phyloP scores from a whole-genome alignment of 2,888 invertebrate species.

The Anaspis maculata region DNA sequence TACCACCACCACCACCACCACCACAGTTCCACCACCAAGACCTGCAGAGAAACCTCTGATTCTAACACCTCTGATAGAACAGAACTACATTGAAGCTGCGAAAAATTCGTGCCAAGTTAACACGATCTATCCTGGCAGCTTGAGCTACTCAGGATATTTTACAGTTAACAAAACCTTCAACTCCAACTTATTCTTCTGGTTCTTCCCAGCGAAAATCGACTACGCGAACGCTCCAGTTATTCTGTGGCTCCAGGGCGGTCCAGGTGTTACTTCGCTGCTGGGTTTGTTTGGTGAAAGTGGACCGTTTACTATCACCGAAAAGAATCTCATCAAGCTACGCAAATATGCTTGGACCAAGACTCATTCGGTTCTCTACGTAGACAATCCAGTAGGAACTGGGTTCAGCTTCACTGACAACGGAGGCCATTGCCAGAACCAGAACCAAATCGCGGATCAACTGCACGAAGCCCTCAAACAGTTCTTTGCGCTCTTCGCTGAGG shows the following conservation, averaged over 20 bases:
- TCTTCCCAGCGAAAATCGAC: slow-evolving; percentile 64
- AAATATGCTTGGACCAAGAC: slow-evolving; percentile 72
- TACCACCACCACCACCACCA: too few relatives aligned
- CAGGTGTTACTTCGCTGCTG: slow-evolving; percentile 70
- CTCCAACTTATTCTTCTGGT: slow-evolving; percentile 89
- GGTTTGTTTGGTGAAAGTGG: slow-evolving; percentile 82
- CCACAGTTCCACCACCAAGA: too few relatives aligned
- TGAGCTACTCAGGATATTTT: slow-evolving; percentile 72
- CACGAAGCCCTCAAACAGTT: slow-evolving; percentile 73
- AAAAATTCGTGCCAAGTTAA: slow-evolving; percentile 45
- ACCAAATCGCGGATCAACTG: slow-evolving; percentile 70
- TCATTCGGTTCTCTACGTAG: slow-evolving; percentile 79
- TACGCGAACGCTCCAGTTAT: slow-evolving; percentile 58
- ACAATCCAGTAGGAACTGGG: slow-evolving; percentile 89
- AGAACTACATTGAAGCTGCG: slow-evolving; percentile 61
- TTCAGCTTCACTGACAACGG: slow-evolving; percentile 73
- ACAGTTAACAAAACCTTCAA: slow-evolving; percentile 71
- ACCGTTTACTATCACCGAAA: slow-evolving; percentile 45
- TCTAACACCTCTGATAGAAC: slow-evolving; percentile 65
- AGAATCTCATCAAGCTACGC: slow-evolving; percentile 45
- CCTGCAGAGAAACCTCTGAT: slow-evolving; percentile 55
- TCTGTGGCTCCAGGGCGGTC: slow-evolving; percentile 81
- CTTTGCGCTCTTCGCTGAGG: slow-evolving; percentile 72
- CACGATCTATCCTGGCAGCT: slow-evolving; percentile 49
- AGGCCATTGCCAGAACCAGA: slow-evolving; percentile 74